Base-by-base conservation (phyloP, 2,888 invertebrate species). In the Leptinotarsa tumamoca region DNA sequence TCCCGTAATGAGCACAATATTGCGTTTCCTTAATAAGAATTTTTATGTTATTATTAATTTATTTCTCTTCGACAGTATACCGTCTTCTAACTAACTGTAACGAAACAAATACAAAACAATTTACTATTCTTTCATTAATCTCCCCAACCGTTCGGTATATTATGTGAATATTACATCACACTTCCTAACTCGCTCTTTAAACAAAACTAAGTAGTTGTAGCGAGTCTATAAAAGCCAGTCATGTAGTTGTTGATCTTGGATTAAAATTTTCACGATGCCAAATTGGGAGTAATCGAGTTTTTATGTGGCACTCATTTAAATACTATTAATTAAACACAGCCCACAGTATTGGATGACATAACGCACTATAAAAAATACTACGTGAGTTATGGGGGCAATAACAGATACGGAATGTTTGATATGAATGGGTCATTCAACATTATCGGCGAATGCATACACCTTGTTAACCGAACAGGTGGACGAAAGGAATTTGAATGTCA, bases 291-390 rank as follows among this genome's bases (percentile, higher is more conserved):
- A 52, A 56, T 56, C 68, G 21, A 23, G 50, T 68, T 68, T 27
- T 69, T 69, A 56, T 56, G 56, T 27, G 69, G 54, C 54, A 33
- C 56, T 69, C 69, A 43, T 69, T 69, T 69, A 56, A 69, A 69
- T 69, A 54, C 56, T 56, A 69, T 69, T 56, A 56, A 69, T 69
- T n/a, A 69, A 43, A 54, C 69, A 56, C 69, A 69, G 33, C 56
- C 43, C 56, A 69, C 43, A 56, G 17, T 27, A 33, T 56, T 56
- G 33, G 27, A 43, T 27, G 27, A 69, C 69, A 56, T 56, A 56
- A 69, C 15, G 33, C 15, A 69, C 56, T 56, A 23, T 56, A 43
- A 33, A 43, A 56, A 54, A 33, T 69, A 56, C 27, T 52, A 68
- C 68, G 27, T 33, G 63, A 63, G n/a, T 63, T 43, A 43, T 43